A percentile compares a stretch with the other conserved stretches of the same genome.
Evolutionary conservation across 2,888 invertebrate species (phyloP).

Genomic region (Byasa hedistus): DNA sequence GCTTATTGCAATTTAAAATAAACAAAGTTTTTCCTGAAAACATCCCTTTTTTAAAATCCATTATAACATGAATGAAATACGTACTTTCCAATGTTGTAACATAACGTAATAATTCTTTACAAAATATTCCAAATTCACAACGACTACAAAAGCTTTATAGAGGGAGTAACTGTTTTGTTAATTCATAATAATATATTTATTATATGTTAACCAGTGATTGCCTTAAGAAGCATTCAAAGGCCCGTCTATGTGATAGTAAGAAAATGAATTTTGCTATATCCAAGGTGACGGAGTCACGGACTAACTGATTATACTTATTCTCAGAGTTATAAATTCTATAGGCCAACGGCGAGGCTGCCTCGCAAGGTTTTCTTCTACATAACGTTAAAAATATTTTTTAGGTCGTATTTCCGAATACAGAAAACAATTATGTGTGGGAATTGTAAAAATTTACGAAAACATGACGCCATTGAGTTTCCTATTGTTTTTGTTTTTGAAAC

Average conservation of each 20-base stretch:
- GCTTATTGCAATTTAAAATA: not conserved
- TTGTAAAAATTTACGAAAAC: constrained; percentile 14
- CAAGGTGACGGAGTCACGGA: constrained; percentile 36
- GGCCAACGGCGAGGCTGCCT: constrained; percentile 43
- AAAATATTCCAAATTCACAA: too few species aligned
- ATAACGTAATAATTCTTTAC: too few species aligned
- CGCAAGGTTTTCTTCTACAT: constrained; percentile 47
- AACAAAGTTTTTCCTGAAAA: not conserved
- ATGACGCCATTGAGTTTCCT: constrained; percentile 10
- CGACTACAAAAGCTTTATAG: not conserved
- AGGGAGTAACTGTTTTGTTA: not conserved
- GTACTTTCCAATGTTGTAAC: too few species aligned
- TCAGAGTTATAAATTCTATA: constrained; percentile 47
- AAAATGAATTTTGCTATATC: constrained; percentile 26
- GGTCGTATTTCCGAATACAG: constrained; percentile 34
- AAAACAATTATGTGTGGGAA: constrained; percentile 26
- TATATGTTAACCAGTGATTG: too few species aligned
- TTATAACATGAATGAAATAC: not conserved
- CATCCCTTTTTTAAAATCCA: not conserved
- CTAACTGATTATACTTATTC: constrained; percentile 40
- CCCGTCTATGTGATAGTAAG: not conserved
- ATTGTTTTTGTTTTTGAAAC: constrained; percentile 10
- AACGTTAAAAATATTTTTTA: constrained; percentile 41
- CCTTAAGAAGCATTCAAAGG: not conserved
- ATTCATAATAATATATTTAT: too few species aligned